Base-by-base conservation (phyloP, 2,888 invertebrate species). In the Dexiosoma caninum region DNA sequence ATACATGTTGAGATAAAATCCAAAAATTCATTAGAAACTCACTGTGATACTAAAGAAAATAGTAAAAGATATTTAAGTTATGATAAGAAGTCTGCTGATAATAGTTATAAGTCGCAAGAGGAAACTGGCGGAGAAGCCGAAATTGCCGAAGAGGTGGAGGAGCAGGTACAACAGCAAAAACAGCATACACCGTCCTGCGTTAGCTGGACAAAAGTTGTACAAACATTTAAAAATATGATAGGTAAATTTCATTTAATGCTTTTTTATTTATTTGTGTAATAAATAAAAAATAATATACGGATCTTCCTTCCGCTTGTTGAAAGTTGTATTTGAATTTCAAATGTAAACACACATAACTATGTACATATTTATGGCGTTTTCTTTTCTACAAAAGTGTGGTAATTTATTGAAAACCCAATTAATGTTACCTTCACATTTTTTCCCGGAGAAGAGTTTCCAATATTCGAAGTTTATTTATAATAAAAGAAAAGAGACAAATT, bases 201-300 rank as follows among this genome's bases (percentile, higher is more conserved):
- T 81, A 90, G 89, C 84, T 90, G 90, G 89, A 88, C 86, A 55
- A 88, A 88, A 86, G 86, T 88, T 71, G 83, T 88, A 82, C 87
- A 88, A 81, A 88, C 87, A 74, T 88, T 88, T 78, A 89, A 87
- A 83, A 85, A 86, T 66, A 88, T 88, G 30, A 75, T 87, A 86
- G 87, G 87, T 89, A 88, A 88, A 78, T 79, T 55, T 6, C 2
- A 37, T 14, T 64, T 32, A 4, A n/a, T n/a, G n/a, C n/a, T n/a
- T n/a, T n/a, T 12, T 10, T 12, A 10, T 32, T 21, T 46, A 19
- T 35, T 16, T 21, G 4, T 21, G 27, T 10, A 30, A 2, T 37
- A 37, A 37, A 37, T 12, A 37, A 37, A n/a, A n/a, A n/a, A n/a
- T n/a, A 27, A n/a, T n/a, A n/a, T n/a, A n/a, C n/a, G n/a, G n/a